Base-by-base conservation (phyloP, 2,113 vertebrate species). In the Brachypteracias leptosomus region DNA sequence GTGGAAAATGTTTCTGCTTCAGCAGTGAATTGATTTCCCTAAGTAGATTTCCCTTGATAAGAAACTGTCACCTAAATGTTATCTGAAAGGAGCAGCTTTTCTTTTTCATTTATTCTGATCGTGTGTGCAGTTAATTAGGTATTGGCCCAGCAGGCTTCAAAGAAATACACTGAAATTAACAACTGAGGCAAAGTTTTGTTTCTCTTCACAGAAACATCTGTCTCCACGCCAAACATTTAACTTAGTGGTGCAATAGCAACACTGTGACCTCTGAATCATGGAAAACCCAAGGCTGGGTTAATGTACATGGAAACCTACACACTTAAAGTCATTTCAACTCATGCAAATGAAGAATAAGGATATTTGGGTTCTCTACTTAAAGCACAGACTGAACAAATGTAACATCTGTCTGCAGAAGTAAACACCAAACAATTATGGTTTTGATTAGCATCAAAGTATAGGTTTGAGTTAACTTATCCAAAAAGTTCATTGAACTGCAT, bases 11-110 rank as follows among this genome's bases (percentile, higher is more conserved):
- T 83, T 94, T 93, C 88, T 94, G 51, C 40, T 73, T 91, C 85
- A 90, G 35, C 63, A 74, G 28, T 81, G 75, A 94, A 88, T 84
- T 94, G 79, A 93, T 90, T 96, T 93, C 92, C 92, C 88, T 70
- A 79, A 84, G 90, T 24, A 91, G 65, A 85, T 57, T 80, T 93
- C 61, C 61, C 17, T 88, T 40, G 47, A 90, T 67, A 54, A 86
- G 44, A 93, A 96, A 84, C 61, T 4, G 46, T 88, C 80, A 89
- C 84, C 78, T 74, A 88, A 93, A 86, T n/a, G 63, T 77, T 95
- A 90, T 94, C 79, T 93, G 85, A 49, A 85, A 90, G 88, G 24
- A 93, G n/a, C 44, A 83, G 79, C 35, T 59, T 86, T 80, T 84
- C 63, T 77, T 83, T 65, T 75, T 81, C 73, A 40, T 80, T 92